Evolutionary conservation across 2,888 invertebrate genomes (phyloP).

Genomic region (Harpalus rufipes): DNA sequence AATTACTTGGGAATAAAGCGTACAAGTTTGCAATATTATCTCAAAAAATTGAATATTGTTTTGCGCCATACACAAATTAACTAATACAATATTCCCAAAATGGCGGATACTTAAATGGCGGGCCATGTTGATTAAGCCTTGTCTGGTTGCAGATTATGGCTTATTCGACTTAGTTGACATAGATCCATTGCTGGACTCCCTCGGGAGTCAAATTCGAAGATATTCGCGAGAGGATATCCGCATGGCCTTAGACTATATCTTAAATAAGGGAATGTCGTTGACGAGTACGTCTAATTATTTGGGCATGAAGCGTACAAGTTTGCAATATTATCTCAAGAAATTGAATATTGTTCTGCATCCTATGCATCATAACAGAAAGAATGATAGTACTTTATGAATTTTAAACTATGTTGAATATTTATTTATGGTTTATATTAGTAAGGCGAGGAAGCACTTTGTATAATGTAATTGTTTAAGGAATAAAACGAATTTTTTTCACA

Average conservation of each 20-base stretch:
- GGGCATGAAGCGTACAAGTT: slow-evolving; percentile 79
- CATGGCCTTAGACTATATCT: slow-evolving; percentile 78
- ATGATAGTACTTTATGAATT: slow-evolving; percentile 39
- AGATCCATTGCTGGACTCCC: slow-evolving; percentile 69
- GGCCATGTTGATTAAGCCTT: slow-evolving; percentile 28
- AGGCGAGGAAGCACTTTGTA: slow-evolving; percentile 21
- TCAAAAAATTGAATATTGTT: slow-evolving; percentile 79
- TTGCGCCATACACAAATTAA: neutral
- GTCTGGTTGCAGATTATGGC: slow-evolving; percentile 60
- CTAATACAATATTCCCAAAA: no score
- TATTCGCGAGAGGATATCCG: slow-evolving; percentile 78
- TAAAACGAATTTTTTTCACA: slow-evolving; percentile 24
- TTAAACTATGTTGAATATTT: slow-evolving; percentile 22
- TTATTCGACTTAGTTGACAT: slow-evolving; percentile 54
- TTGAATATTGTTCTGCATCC: slow-evolving; percentile 77
- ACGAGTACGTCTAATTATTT: slow-evolving; percentile 78
- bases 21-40: slow-evolving; percentile 79
- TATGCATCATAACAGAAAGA: neutral
- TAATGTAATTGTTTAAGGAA: slow-evolving; percentile 10
- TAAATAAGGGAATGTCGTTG: slow-evolving; percentile 78
- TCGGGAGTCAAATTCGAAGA: slow-evolving; percentile 73
- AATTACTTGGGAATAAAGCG: slow-evolving; percentile 79
- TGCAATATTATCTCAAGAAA: slow-evolving; percentile 80
- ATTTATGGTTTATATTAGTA: slow-evolving; percentile 49
- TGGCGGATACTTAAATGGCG: no score